Evolutionary conservation across 2,888 invertebrate genomes (phyloP), one percentile per base, ranked within the genome.

Genomic region (Dynastes hyllus): DNA sequence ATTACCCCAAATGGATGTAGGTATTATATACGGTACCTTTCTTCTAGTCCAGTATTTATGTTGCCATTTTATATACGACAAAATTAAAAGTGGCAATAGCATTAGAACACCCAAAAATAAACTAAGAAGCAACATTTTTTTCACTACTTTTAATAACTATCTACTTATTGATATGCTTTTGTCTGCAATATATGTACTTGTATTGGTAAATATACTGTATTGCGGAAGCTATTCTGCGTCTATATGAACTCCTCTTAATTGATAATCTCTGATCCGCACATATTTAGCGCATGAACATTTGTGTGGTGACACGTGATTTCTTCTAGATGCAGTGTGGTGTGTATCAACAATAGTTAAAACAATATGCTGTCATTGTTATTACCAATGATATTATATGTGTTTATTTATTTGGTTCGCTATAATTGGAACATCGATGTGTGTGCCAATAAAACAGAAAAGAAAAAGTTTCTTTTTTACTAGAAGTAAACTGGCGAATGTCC

Each of bases 31-130:
- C 29, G 70, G 53, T 13, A 70, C 53, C 27, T 53, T 32, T 13
- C 9, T 70, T 70, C 53, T 70, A 0, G n/a, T 32, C 70, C 70
- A 70, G 53, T 53, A 55, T n/a, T 50, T 70, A 3, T 70, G 70
- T n/a, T 9, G 13, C 29, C 70, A 53, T 13, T 70, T 53, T 16
- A 70, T n/a, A 27, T 70, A 70, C 2, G 32, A 13, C n/a, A 53
- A 70, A 29, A 53, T 4, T 27, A 37, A 27, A 53, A 70, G 2
- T 8, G 32, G 32, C n/a, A 37, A 5, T n/a, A 40, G 1, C 1
- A 65, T 37, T 37, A 65, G 1, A 6, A 58, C 2, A 9, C 22
- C 3, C 22, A 58, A n/a, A 58, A 22, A 4, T 22, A 58, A 58
- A 22, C 22, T 58, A 22, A 58, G 16, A 22, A 16, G 1, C 4